A percentile compares a stretch with the other conserved stretches of the same genome.
Conservation (phyloP, 2,113 vertebrate genomes). For the Bubo blakistoni region DNA sequence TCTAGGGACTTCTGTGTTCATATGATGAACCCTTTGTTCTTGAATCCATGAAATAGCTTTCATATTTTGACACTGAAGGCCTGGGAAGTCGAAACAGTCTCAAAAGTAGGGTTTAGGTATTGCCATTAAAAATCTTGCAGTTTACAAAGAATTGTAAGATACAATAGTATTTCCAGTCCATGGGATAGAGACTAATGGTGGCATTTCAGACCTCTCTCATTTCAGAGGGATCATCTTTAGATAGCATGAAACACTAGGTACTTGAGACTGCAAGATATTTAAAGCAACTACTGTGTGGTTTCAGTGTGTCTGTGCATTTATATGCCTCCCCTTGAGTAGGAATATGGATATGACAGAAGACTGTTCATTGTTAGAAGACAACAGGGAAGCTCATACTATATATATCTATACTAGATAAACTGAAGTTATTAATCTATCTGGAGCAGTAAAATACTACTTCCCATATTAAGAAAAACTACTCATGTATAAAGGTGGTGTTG, state of each 20-base stretch:
- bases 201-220: not conserved
- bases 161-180: not conserved
- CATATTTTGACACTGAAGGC: not conserved
- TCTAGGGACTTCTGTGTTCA: not conserved
- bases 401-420: not conserved
- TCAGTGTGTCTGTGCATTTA: not conserved
- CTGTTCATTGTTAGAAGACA: not conserved
- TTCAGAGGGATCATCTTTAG: not conserved
- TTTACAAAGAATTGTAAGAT: not conserved
- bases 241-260: not conserved
- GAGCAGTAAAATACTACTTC: not conserved
- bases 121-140: not conserved
- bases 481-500: not conserved
- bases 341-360: not conserved
- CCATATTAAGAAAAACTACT: not conserved
- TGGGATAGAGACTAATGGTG: not conserved
- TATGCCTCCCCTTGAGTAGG: not conserved
- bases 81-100: not conserved
- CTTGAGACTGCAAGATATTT: not conserved
- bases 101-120: not conserved
- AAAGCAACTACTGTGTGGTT: not conserved
- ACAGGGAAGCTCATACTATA: not conserved
- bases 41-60: not conserved
- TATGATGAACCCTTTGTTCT: not conserved
- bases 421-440: not conserved